Percentiles rank a stretch among this genome's conserved stretches.
phyloP scores from a whole-genome alignment of 2,797 vertebrate genomes.

The Loriculus beryllinus region DNA sequence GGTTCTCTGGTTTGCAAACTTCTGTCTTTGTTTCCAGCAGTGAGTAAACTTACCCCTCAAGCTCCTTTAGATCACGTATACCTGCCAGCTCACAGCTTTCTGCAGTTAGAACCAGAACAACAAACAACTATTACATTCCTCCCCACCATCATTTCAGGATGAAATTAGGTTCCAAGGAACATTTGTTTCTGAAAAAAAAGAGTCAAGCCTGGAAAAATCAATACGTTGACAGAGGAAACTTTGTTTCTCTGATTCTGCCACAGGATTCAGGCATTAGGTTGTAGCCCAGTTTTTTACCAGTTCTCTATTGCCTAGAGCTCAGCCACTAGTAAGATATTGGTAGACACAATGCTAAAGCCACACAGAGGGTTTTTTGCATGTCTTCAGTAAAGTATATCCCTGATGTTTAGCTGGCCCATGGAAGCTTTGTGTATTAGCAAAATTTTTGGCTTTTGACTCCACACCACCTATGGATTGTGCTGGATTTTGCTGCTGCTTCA shows the following conservation, averaged over 20 bases:
- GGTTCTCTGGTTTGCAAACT: neutral
- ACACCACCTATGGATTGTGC: neutral
- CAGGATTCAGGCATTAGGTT: conserved; percentile 44
- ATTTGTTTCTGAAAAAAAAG: neutral
- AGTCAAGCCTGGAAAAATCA: conserved; percentile 42
- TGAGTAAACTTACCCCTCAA: neutral
- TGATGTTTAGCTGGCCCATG: neutral
- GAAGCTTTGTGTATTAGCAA: neutral
- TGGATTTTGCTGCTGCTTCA: neutral
- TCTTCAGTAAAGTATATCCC: conserved; percentile 9
- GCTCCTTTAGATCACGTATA: neutral
- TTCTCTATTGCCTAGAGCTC: conserved; percentile 45
- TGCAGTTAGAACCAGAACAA: neutral
- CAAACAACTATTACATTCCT: neutral
- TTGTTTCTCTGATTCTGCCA: conserved; percentile 52
- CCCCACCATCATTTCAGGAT: neutral
- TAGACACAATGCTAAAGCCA: conserved; percentile 30
- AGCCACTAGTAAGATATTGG: conserved; percentile 11
- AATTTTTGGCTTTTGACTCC: neutral
- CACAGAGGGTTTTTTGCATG: neutral
- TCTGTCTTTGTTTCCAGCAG: neutral
- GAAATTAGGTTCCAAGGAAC: neutral
- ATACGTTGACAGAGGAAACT: conserved; percentile 12
- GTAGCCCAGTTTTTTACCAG: conserved; percentile 43
- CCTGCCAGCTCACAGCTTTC: neutral